phyloP scores from a whole-genome alignment of 1,140 invertebrate species.

The Penaeus japonicus region DNA sequence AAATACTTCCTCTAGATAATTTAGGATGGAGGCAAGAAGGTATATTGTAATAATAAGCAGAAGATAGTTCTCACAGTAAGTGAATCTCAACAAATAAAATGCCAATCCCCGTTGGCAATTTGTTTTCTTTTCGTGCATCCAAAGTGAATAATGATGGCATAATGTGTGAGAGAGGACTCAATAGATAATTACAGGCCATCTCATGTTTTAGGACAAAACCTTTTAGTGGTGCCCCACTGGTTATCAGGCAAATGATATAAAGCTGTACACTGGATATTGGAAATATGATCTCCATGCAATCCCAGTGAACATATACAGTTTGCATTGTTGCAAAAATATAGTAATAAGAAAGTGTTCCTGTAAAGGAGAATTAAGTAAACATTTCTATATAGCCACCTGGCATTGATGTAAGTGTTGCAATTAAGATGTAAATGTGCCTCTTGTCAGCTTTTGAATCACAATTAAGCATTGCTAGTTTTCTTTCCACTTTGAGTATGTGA shows the following conservation, averaged over 20 bases:
- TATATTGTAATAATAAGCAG: too few species aligned
- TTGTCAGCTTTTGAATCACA: conserved; percentile 56
- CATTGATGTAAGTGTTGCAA: conserved; percentile 56
- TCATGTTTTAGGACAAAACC: neutral
- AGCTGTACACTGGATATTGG: conserved; percentile 9
- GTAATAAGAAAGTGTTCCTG: conserved; percentile 44
- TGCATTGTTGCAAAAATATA: conserved; percentile 35
- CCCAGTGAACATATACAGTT: conserved; percentile 32
- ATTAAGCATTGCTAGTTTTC: conserved; percentile 50
- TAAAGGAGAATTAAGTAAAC: conserved; percentile 45
- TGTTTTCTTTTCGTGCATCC: too few species aligned
- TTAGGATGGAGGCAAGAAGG: too few species aligned
- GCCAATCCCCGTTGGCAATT: too few species aligned
- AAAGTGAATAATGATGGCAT: too few species aligned
- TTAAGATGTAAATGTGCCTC: conserved; percentile 55
- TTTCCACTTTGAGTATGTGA: conserved; percentile 36
- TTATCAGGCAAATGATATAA: neutral
- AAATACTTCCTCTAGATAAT: neutral
- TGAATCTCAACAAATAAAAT: too few species aligned
- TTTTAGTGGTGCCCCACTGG: neutral
- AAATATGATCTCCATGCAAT: conserved; percentile 48
- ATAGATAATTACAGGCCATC: too few species aligned
- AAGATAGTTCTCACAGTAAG: too few species aligned
- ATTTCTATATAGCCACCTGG: conserved; percentile 54
- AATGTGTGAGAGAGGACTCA: too few species aligned